Evolutionary conservation across 2,113 vertebrate genomes (phyloP).

Genomic region (Poecilia latipinna): DNA sequence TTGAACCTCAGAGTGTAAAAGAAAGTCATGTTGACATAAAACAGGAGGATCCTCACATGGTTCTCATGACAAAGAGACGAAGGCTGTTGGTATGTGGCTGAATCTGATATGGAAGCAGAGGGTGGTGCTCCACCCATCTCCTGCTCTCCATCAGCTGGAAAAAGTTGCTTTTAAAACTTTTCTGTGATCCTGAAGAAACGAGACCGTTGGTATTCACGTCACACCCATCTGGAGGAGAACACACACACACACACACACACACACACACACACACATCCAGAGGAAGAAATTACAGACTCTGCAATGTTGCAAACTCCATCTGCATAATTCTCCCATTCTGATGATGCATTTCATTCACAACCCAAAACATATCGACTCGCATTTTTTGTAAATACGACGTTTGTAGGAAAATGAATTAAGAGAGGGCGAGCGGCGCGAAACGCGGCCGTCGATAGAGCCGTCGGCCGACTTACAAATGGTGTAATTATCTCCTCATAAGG

Average conservation of each 20-base stretch:
- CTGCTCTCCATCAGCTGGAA: neutral
- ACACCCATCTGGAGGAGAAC: neutral
- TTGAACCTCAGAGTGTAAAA: neutral
- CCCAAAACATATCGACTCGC: conserved; percentile 57
- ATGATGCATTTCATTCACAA: conserved; percentile 64
- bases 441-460: conserved; percentile 63
- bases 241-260: neutral
- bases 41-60: rapidly evolving
- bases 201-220: conserved; percentile 18
- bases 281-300: conserved; percentile 49
- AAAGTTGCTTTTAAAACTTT: conserved; percentile 29
- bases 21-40: neutral
- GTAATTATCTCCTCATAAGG: conserved; percentile 75
- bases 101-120: neutral
- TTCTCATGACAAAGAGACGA: conserved; percentile 1
- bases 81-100: neutral
- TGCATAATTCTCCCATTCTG: conserved; percentile 64
- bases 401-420: conserved; percentile 71
- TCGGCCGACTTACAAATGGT: conserved; percentile 71
- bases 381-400: conserved; percentile 56
- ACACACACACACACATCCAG: neutral
- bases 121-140: neutral
- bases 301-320: conserved; percentile 49
- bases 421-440: conserved; percentile 52
- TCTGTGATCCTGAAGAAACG: neutral